These are phyloP conservation scores for Apogon hyalosoma DNA, from an alignment of 2,797 vertebrate genomes.

Conservation along the genomic window DNA sequence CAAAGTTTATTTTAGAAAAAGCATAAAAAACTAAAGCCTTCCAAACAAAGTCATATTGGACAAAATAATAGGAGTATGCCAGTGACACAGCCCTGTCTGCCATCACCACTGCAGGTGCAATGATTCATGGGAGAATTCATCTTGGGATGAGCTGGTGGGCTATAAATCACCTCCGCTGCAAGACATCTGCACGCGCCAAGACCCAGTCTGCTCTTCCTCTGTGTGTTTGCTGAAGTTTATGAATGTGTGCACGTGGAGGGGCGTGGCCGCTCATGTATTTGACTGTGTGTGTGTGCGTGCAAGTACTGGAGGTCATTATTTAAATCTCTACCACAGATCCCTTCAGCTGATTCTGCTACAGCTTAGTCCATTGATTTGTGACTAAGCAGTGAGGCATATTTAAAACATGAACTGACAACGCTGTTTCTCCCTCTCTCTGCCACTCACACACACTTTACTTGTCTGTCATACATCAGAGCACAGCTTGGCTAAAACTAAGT, in stretches of 20 bases:
- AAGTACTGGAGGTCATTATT: slow-evolving; percentile 60
- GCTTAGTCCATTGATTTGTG: slow-evolving; percentile 61
- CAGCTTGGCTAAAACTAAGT: slow-evolving; percentile 48
- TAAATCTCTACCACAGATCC: slow-evolving; percentile 61
- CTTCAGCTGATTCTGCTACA: slow-evolving; percentile 38
- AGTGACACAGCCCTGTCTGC: slow-evolving; percentile 62
- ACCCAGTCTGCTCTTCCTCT: slow-evolving; percentile 38
- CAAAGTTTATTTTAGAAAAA: slow-evolving; percentile 3
- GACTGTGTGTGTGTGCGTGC: slow-evolving; percentile 11
- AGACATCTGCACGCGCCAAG: slow-evolving; percentile 56
- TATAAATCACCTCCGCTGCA: slow-evolving; percentile 77
- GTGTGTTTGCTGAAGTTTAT: slow-evolving; percentile 58
- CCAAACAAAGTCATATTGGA: slow-evolving; percentile 48
- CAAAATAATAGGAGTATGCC: slow-evolving; percentile 48
- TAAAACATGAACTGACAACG: slow-evolving; percentile 65
- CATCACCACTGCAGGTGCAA: slow-evolving; percentile 73
- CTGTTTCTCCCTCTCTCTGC: slow-evolving; percentile 20
- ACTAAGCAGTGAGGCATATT: slow-evolving; percentile 61
- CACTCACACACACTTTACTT: slow-evolving; percentile 30
- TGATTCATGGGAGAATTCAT: slow-evolving; percentile 81
- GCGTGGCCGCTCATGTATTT: slow-evolving; percentile 35
- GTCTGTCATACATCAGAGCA: slow-evolving; percentile 33
- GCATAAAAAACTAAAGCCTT: slow-evolving; percentile 2
- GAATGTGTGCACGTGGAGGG: slow-evolving; percentile 30
- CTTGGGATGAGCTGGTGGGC: slow-evolving; percentile 63